Conservation (phyloP, 2,113 vertebrate species). For the Eonycteris spelaea region DNA sequence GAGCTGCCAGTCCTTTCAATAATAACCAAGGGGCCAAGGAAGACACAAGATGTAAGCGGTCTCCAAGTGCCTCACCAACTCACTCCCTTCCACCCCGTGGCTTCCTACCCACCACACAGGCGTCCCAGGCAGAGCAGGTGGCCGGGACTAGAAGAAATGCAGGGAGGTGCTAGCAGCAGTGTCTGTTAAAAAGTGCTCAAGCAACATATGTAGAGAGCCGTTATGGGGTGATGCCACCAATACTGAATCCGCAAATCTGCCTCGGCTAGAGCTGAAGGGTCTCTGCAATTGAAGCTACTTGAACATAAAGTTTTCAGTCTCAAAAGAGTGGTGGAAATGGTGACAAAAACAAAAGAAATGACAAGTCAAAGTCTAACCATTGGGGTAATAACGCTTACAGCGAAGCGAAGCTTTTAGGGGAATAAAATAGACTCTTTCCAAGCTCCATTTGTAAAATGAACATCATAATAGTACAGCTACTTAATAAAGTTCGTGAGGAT, state of each 20-base stretch:
- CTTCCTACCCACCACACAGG: background rate
- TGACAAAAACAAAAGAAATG: background rate
- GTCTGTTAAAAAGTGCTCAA: background rate
- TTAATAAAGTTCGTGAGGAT: background rate
- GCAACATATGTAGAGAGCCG: background rate
- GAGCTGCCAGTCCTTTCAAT: background rate
- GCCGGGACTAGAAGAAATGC: background rate
- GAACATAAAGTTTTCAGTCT: background rate
- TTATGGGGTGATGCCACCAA: fast-evolving
- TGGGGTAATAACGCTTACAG: background rate
- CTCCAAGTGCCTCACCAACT: background rate
- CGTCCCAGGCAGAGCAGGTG: background rate
- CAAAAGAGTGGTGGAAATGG: background rate
- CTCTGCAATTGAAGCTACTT: background rate
- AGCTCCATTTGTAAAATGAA: background rate
- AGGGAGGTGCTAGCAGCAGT: background rate
- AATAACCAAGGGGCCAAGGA: background rate
- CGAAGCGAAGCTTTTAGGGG: background rate
- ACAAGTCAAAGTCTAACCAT: background rate
- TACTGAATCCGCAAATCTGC: background rate
- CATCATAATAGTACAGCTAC: background rate
- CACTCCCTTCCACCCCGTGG: background rate
- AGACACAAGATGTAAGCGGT: background rate
- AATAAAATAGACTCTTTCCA: background rate
- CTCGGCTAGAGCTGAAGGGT: background rate